Conservation (phyloP, 2,888 invertebrate species). For the Eubasilissa splendida region DNA sequence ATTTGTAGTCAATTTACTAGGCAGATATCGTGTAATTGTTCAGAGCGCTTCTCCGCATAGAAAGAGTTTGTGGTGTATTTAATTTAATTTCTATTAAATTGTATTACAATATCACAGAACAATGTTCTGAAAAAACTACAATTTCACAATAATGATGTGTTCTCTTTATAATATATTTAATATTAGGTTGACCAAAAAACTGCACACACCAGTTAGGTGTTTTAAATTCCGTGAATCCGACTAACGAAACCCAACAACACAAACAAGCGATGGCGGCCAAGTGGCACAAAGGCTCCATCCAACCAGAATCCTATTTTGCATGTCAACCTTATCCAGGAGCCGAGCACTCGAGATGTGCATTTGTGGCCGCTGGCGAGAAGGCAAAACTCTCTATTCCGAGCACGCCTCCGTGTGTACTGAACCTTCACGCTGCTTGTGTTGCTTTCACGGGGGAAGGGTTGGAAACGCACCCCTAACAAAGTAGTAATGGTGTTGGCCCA, state of each 20-base stretch:
- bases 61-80: too few relatives aligned
- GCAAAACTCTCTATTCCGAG: constrained; percentile 20
- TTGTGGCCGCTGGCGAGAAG: not conserved
- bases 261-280: constrained; percentile 36
- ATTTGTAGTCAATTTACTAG: too few relatives aligned
- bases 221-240: not conserved
- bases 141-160: too few relatives aligned
- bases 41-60: too few relatives aligned
- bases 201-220: not conserved
- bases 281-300: constrained; percentile 45
- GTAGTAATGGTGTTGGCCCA: too few relatives aligned
- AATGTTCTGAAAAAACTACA: too few relatives aligned
- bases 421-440: not conserved
- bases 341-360: constrained; percentile 47
- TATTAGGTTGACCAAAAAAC: not conserved
- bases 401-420: constrained; percentile 39
- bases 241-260: constrained; percentile 33
- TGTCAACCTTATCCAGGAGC: constrained; percentile 37
- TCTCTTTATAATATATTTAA: too few relatives aligned
- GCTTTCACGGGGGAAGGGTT: too few relatives aligned
- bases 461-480: too few relatives aligned
- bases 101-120: too few relatives aligned
- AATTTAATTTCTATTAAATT: too few relatives aligned
- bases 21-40: too few relatives aligned
- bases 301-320: constrained; percentile 47